Evolutionary conservation across 2,888 invertebrate species (phyloP), one percentile per base, ranked within the genome.

Genomic region (Harpalus rufipes): DNA sequence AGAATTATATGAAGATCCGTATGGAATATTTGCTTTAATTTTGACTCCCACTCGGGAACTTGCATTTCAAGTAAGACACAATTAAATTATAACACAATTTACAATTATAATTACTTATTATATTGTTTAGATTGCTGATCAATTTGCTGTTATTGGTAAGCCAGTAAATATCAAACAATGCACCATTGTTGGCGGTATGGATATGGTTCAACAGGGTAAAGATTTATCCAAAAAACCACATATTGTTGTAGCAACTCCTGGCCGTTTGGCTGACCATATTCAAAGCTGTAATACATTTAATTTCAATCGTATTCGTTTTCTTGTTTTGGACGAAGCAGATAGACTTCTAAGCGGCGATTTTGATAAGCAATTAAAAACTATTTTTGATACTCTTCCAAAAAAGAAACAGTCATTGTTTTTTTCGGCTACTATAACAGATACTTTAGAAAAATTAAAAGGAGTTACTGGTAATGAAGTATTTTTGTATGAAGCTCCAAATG

Each of bases 291-390:
- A 96, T 87, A 96, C 96, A 14, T 96, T 96, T 89, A 94, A 94
- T 1, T 93, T 98, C 87, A 94, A 94, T 87, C 95, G 94, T 88
- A 93, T 98, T 0, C 95, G 96, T 88, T 97, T 95, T 92, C 91
- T 99, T 87, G 98, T 99, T 0, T 91, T 99, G 81, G 99, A 99
- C 92, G 99, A 99, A 92, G 99, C 99, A 44, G 99, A 99, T 90
- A 94, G 97, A 91, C 92, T 96, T 87, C 90, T 95, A 59, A 72
- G 96, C 89, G 97, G 97, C 76, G 94, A 95, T 74, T 97, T 98
- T 90, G 95, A 97, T 90, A 94, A 94, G 25, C 96, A 97, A 88
- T 92, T 99, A 76, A 93, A 95, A 89, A 94, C 95, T 0, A 97
- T 98, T 89, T 96, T 97, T 89, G 90, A 92, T 78, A 93, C 93